Percentiles rank a stretch among this genome's conserved stretches.
Evolutionary conservation across 2,113 vertebrate species (phyloP).

Genomic region (Urocynchramus pylzowi): DNA sequence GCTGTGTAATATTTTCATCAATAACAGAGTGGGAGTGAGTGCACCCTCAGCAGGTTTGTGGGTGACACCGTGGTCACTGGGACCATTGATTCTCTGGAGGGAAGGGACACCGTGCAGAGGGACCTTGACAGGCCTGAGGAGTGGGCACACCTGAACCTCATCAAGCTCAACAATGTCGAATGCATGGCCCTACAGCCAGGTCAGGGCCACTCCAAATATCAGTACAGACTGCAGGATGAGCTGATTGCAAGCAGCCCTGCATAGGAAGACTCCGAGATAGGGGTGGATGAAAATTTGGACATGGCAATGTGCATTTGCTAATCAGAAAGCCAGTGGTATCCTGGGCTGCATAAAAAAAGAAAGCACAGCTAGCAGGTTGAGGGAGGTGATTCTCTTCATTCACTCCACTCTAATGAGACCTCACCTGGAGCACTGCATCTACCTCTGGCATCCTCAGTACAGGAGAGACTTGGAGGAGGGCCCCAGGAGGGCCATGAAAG

Average conservation of each 20-base stretch:
- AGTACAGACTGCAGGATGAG: not conserved
- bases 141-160: fast-evolving
- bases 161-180: not conserved
- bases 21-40: fast-evolving
- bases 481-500: not conserved
- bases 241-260: not conserved
- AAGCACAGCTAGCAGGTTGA: not conserved
- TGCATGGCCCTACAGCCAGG: not conserved
- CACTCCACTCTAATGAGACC: not conserved
- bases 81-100: no score
- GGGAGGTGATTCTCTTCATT: not conserved
- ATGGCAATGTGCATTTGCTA: not conserved
- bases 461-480: not conserved
- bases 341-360: not conserved
- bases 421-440: not conserved
- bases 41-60: not conserved
- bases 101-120: not conserved
- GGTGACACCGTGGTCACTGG: not conserved
- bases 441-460: not conserved
- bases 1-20: not conserved
- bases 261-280: not conserved
- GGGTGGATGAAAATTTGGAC: not conserved
- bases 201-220: not conserved
- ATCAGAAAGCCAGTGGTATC: not conserved
- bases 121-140: not conserved